phyloP scores from a whole-genome alignment of 2,888 invertebrate genomes.

The Stenodema calcarata region DNA sequence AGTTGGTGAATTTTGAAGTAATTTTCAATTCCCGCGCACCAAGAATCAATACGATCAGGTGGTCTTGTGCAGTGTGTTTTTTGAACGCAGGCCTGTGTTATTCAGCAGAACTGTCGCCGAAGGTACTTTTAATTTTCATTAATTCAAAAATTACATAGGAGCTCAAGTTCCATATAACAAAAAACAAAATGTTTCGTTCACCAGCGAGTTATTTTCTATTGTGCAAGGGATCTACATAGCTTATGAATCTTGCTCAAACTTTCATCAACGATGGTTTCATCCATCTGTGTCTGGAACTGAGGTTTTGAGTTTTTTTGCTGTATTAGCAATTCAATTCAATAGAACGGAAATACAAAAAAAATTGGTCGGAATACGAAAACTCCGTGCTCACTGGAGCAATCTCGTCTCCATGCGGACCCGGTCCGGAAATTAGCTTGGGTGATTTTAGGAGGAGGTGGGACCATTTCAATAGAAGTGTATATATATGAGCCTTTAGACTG shows the following conservation, averaged over 20 bases:
- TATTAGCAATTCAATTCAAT: constrained; percentile 24
- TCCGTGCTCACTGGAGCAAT: constrained; percentile 12
- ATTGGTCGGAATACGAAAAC: constrained; percentile 13
- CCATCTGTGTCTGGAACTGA: neutral
- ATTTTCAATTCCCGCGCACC: too few relatives aligned
- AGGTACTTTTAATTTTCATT: too few relatives aligned
- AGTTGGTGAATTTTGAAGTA: too few relatives aligned
- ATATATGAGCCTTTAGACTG: neutral
- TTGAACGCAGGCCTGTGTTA: too few relatives aligned
- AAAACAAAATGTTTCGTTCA: neutral
- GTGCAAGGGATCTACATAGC: neutral
- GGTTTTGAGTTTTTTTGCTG: neutral
- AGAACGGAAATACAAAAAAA: neutral
- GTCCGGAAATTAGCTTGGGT: constrained; percentile 14
- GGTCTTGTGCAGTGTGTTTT: too few relatives aligned
- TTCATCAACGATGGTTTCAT: too few relatives aligned
- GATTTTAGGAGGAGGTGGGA: neutral
- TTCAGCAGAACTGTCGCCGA: too few relatives aligned
- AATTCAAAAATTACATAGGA: too few relatives aligned
- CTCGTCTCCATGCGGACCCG: neutral
- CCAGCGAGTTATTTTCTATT: neutral
- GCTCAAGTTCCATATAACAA: neutral
- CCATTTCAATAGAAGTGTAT: neutral
- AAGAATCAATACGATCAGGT: too few relatives aligned
- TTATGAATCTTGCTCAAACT: too few relatives aligned